A percentile compares a stretch with the other conserved stretches of the same genome.
phyloP scores from a whole-genome alignment of 2,797 vertebrate species.

The Borostomias antarcticus region DNA sequence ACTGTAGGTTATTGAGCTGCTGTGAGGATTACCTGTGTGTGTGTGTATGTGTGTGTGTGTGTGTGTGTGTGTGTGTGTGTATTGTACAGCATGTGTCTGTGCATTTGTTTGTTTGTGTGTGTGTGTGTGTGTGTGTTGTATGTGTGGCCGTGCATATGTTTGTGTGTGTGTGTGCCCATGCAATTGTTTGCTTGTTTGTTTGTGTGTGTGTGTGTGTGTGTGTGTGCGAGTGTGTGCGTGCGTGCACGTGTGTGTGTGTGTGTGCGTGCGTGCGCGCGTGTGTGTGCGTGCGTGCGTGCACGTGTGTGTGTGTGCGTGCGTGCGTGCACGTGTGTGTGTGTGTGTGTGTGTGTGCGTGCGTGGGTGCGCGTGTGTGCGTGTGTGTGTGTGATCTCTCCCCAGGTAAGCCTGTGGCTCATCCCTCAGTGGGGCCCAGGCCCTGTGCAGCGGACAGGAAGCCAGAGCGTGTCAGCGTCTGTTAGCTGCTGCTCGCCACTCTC shows the following conservation, averaged over 20 bases:
- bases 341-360: slow-evolving; percentile 3
- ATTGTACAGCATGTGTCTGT: not conserved
- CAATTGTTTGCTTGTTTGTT: too few relatives aligned
- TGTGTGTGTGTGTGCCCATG: not conserved
- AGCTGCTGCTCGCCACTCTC: not conserved
- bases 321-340: not conserved
- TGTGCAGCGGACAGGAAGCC: not conserved
- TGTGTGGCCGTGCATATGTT: too few relatives aligned
- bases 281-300: slow-evolving; percentile 2
- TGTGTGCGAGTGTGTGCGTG: not conserved
- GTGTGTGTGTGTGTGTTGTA: too few relatives aligned
- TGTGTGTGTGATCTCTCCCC: not conserved
- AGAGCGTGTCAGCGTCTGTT: not conserved
- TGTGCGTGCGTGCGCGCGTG: not conserved
- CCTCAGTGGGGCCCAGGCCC: not conserved
- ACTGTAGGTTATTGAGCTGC: slow-evolving; percentile 1
- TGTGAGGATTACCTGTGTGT: slow-evolving; percentile 12
- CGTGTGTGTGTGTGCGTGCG: not conserved
- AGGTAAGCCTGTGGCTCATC: not conserved
- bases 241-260: not conserved
- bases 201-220: too few relatives aligned
- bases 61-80: not conserved
- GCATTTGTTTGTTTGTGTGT: too few relatives aligned
- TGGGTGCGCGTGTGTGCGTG: too few relatives aligned
- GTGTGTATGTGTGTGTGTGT: not conserved